Evolutionary conservation across 2,113 vertebrate species (phyloP).

Genomic region (Colistium nudipinnis): DNA sequence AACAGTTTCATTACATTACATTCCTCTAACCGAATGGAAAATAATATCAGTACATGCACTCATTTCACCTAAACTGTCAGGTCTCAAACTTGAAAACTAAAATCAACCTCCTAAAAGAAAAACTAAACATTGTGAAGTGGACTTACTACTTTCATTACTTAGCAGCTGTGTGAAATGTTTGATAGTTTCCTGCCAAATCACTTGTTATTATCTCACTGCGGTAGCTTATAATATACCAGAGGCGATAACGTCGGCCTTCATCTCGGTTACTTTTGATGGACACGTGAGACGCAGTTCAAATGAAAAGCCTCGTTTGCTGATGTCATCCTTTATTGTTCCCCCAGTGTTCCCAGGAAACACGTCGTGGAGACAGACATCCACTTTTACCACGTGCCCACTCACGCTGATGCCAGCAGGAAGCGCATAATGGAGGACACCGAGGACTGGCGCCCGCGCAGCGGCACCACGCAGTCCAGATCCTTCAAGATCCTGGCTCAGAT

Average conservation of each 20-base stretch:
- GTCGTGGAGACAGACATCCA: conserved; percentile 91
- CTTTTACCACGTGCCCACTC: conserved; percentile 91
- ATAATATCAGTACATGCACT: not conserved
- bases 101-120: conserved; percentile 12
- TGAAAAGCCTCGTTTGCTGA: conserved; percentile 27
- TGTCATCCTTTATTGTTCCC: conserved; percentile 9
- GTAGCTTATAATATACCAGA: not conserved
- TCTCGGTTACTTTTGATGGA: conserved; percentile 7
- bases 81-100: not conserved
- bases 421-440: conserved; percentile 95
- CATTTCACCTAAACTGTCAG: not conserved
- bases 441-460: conserved; percentile 93
- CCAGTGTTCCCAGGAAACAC: conserved; percentile 88
- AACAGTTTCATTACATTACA: not conserved
- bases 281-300: not conserved
- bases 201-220: not conserved
- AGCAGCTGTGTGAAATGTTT: not conserved
- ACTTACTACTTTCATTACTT: not conserved
- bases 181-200: not conserved
- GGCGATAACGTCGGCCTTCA: not conserved
- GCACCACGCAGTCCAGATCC: conserved; percentile 96
- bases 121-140: conserved; percentile 5
- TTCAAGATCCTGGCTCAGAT: conserved; percentile 98
- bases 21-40: not conserved
- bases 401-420: conserved; percentile 94